These are phyloP conservation scores for Cephalotes varians DNA, from an alignment of 2,888 invertebrate genomes.

Conservation along the genomic window DNA sequence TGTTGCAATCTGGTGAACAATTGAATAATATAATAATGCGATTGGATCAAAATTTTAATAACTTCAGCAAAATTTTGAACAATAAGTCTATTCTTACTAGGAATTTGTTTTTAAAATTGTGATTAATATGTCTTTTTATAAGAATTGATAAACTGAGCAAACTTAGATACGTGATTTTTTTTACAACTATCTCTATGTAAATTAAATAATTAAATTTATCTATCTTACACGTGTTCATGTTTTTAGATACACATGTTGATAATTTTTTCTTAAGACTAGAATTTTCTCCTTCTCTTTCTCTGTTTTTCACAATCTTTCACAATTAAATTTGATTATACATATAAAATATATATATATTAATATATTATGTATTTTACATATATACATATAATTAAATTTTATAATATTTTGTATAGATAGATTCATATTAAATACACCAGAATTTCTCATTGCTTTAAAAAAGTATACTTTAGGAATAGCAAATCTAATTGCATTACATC, in stretches of 20 bases:
- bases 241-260: not conserved
- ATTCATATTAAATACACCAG: not conserved
- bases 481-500: slow-evolving; percentile 24
- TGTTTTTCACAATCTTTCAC: not conserved
- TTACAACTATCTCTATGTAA: not conserved
- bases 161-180: not conserved
- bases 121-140: not conserved
- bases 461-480: slow-evolving; percentile 16
- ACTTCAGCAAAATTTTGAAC: not conserved
- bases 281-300: not conserved
- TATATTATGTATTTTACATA: too few species aligned
- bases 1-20: slow-evolving; percentile 33
- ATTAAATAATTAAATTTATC: not conserved
- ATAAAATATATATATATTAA: too few species aligned
- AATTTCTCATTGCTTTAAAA: not conserved
- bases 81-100: not conserved
- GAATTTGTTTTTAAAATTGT: not conserved
- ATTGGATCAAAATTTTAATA: not conserved
- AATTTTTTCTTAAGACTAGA: not conserved
- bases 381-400: too few species aligned
- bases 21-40: not conserved
- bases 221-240: not conserved
- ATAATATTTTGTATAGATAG: too few species aligned
- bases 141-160: not conserved
- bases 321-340: slow-evolving; percentile 17